Percentiles rank a stretch among this genome's conserved stretches.
These are phyloP conservation scores for Candidula unifasciata DNA, from an alignment of 2,888 invertebrate genomes.

Conservation along the genomic window DNA sequence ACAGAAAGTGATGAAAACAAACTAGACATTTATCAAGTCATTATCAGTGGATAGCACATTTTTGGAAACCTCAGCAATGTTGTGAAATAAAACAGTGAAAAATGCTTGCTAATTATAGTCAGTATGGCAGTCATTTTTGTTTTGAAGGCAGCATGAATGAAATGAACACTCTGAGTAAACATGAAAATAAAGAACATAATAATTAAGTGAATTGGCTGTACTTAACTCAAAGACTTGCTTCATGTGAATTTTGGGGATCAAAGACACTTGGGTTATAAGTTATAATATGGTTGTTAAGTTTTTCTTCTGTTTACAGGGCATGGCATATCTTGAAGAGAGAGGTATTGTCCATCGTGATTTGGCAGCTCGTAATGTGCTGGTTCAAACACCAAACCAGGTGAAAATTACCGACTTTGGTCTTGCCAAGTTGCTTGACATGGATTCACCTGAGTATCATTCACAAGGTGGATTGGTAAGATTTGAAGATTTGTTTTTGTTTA, in stretches of 20 bases:
- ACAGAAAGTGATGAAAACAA: not conserved
- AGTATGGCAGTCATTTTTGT: too few relatives aligned
- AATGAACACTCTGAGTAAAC: too few relatives aligned
- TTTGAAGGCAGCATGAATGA: too few relatives aligned
- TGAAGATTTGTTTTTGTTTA: not conserved
- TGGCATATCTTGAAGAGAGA: conserved; percentile 96
- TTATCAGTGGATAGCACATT: not conserved
- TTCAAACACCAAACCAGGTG: conserved; percentile 93
- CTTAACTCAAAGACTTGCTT: too few relatives aligned
- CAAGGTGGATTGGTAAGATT: conserved; percentile 88
- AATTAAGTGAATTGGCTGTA: too few relatives aligned
- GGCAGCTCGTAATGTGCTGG: conserved; percentile 95
- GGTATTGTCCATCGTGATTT: conserved; percentile 96
- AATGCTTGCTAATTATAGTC: too few relatives aligned
- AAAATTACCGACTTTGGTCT: conserved; percentile 99
- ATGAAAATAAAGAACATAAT: too few relatives aligned
- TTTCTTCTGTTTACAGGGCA: conserved; percentile 80
- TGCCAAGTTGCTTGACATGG: conserved; percentile 94
- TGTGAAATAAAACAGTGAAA: too few relatives aligned
- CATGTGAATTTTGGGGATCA: too few relatives aligned
- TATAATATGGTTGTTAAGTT: too few relatives aligned
- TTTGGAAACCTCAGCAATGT: too few relatives aligned
- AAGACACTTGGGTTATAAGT: too few relatives aligned
- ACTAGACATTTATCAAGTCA: not conserved
- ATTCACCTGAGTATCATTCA: conserved; percentile 97